phyloP scores from a whole-genome alignment of 37 sponge, comb jelly and placozoan species.

The Halichondria panicea region DNA sequence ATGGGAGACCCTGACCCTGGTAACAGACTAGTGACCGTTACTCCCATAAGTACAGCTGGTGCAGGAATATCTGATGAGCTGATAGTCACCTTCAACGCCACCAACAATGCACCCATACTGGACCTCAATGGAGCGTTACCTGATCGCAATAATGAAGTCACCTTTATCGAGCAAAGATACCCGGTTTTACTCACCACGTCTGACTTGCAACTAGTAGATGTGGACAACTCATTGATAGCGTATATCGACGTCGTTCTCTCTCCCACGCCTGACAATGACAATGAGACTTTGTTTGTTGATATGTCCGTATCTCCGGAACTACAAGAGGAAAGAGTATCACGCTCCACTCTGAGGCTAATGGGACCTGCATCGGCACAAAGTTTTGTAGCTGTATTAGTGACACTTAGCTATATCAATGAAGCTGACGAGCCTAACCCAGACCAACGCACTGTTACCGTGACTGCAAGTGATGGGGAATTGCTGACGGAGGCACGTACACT shows the following conservation, averaged over 20 bases:
- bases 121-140: slow-evolving; percentile 63
- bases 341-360: too few relatives aligned
- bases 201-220: slow-evolving; percentile 16
- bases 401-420: slow-evolving; percentile 51
- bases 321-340: too few relatives aligned
- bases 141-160: slow-evolving; percentile 9
- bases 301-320: not conserved
- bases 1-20: slow-evolving; percentile 39
- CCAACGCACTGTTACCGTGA: slow-evolving; percentile 15
- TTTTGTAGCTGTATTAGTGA: slow-evolving; percentile 21
- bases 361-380: slow-evolving; percentile 28
- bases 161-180: slow-evolving; percentile 40
- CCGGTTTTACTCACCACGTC: slow-evolving; percentile 21
- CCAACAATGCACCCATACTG: slow-evolving; percentile 66
- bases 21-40: slow-evolving; percentile 27
- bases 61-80: slow-evolving; percentile 31
- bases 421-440: slow-evolving; percentile 54
- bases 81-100: slow-evolving; percentile 31
- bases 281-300: not conserved
- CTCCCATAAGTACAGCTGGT: slow-evolving; percentile 17
- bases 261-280: not conserved
- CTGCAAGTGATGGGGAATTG: slow-evolving; percentile 50
- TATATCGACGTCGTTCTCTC: slow-evolving; percentile 16
- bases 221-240: slow-evolving; percentile 18
- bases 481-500: slow-evolving; percentile 1